These are phyloP conservation scores for Crotophaga sulcirostris DNA, from an alignment of 2,113 vertebrate species.

Conservation along the genomic window DNA sequence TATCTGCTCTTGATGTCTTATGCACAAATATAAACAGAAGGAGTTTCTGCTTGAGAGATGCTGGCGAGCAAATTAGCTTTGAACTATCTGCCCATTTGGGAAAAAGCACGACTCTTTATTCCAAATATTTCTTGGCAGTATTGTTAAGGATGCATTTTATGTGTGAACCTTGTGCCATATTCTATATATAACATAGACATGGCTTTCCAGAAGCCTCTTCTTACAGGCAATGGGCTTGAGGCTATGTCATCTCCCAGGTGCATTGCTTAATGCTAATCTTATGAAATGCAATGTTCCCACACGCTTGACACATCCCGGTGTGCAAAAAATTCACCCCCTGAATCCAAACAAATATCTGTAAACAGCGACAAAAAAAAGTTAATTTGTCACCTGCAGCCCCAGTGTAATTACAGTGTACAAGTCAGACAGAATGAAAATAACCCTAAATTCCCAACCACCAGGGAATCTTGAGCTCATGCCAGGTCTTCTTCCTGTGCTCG, in stretches of 20 bases:
- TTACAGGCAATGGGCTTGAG: conserved; percentile 1
- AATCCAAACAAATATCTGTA: conserved; percentile 33
- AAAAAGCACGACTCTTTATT: background rate
- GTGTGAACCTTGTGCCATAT: background rate
- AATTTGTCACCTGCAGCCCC: conserved; percentile 16
- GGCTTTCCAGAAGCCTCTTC: background rate
- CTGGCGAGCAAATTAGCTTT: conserved; percentile 10
- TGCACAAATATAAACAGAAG: conserved; percentile 31
- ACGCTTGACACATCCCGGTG: background rate
- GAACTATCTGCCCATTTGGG: conserved; percentile 9
- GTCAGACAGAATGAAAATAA: conserved; percentile 29
- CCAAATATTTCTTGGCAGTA: conserved; percentile 25
- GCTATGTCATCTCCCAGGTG: conserved; percentile 46
- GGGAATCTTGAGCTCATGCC: conserved; percentile 3
- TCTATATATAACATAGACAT: background rate
- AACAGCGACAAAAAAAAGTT: background rate
- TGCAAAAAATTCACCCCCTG: background rate
- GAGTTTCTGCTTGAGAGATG: background rate
- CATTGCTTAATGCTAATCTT: conserved; percentile 18
- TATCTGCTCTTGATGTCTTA: conserved; percentile 7
- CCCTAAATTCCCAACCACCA: background rate
- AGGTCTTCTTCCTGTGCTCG: conserved; percentile 15
- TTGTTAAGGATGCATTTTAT: conserved; percentile 8
- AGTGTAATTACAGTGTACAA: background rate
- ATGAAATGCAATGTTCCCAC: conserved; percentile 20